Evolutionary conservation across 2,888 invertebrate genomes (phyloP).

Genomic region (Mesorhabditis spiculigera): DNA sequence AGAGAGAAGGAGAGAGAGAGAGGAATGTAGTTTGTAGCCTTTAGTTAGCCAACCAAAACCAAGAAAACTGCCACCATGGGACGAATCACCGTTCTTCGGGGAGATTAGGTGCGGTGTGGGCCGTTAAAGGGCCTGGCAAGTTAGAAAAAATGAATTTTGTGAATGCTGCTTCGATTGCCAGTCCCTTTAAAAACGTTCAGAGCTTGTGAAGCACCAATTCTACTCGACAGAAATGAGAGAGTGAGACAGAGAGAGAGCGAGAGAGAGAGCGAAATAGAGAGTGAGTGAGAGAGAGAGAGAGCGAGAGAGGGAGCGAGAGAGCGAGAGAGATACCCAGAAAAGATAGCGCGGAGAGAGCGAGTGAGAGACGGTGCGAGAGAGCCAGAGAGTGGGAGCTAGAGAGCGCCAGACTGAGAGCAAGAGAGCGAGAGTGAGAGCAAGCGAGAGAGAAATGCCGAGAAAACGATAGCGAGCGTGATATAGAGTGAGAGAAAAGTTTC

Average conservation of each 20-base stretch:
- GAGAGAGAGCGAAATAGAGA: not conserved
- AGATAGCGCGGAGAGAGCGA: not conserved
- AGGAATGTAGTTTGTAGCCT: too few species aligned
- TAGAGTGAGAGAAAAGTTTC: not conserved
- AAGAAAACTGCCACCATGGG: too few species aligned
- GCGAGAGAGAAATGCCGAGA: too few species aligned
- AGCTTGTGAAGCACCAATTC: too few species aligned
- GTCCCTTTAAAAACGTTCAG: too few species aligned
- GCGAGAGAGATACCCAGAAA: not conserved
- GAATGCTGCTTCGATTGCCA: too few species aligned
- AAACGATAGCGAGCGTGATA: not conserved
- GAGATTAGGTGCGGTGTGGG: too few species aligned
- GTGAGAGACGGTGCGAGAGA: not conserved
- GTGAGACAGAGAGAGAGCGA: not conserved
- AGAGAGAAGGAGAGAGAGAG: too few species aligned
- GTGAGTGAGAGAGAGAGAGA: not conserved
- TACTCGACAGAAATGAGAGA: not conserved
- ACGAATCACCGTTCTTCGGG: too few species aligned
- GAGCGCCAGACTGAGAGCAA: not conserved
- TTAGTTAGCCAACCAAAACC: too few species aligned
- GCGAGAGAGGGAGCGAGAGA: not conserved
- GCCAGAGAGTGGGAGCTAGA: not conserved
- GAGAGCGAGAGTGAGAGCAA: not conserved
- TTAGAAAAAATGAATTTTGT: too few species aligned
- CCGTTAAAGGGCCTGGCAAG: too few species aligned